These are phyloP conservation scores for Heteromyza rotundicornis DNA, from an alignment of 2,888 invertebrate species.

Conservation along the genomic window DNA sequence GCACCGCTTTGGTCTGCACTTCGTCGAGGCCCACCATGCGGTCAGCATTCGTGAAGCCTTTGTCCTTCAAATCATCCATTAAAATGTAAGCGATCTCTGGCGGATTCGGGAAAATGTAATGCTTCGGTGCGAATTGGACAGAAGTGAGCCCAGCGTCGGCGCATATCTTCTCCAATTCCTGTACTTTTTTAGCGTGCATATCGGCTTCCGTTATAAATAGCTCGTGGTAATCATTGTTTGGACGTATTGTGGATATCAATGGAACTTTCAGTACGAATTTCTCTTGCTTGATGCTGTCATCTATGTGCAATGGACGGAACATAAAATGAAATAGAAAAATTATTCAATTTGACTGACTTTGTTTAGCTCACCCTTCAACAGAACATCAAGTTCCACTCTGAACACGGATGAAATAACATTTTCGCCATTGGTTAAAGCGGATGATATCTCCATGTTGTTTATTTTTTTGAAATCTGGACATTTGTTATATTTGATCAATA, in stretches of 20 bases:
- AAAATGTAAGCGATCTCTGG: slow-evolving; percentile 30
- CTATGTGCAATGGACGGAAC: neutral
- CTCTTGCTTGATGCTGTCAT: slow-evolving; percentile 19
- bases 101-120: slow-evolving; percentile 23
- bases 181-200: slow-evolving; percentile 29
- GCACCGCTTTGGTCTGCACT: slow-evolving; percentile 33
- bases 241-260: too few relatives aligned
- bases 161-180: slow-evolving; percentile 37
- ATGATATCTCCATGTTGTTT: slow-evolving; percentile 31
- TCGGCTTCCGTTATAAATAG: slow-evolving; percentile 26
- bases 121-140: slow-evolving; percentile 34
- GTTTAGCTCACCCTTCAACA: slow-evolving; percentile 34
- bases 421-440: slow-evolving; percentile 44
- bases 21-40: slow-evolving; percentile 38
- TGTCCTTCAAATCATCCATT: slow-evolving; percentile 35
- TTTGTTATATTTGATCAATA: neutral
- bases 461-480: slow-evolving; percentile 29
- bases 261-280: slow-evolving; percentile 27
- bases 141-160: slow-evolving; percentile 28
- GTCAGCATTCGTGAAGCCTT: slow-evolving; percentile 36
- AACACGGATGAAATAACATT: slow-evolving; percentile 50
- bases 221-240: slow-evolving; percentile 27
- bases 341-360: too few relatives aligned
- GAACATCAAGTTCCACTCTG: slow-evolving; percentile 41
- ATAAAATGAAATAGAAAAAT: too few relatives aligned